phyloP scores from a whole-genome alignment of 2,113 vertebrate genomes.

The Spea bombifrons region DNA sequence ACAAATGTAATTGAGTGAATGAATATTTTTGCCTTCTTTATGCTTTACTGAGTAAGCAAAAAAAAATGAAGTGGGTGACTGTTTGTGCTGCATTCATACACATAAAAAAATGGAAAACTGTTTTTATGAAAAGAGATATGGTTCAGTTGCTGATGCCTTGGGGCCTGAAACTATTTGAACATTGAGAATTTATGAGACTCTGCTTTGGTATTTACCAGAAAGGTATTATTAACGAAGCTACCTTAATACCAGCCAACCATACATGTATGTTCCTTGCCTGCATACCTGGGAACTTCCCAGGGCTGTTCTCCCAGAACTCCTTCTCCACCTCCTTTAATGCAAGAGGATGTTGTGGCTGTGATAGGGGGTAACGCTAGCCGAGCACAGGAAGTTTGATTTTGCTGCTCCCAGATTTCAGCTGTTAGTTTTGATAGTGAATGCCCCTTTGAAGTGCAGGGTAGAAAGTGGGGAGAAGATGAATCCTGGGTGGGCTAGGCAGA shows the following conservation, averaged over 20 bases:
- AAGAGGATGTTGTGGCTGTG: too few relatives aligned
- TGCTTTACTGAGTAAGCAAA: slow-evolving; percentile 21
- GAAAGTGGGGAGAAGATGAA: too few relatives aligned
- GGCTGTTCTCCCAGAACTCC: too few relatives aligned
- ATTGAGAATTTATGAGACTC: slow-evolving; percentile 55
- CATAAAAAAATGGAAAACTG: slow-evolving; percentile 27
- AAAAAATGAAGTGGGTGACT: slow-evolving; percentile 9
- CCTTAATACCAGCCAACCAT: slow-evolving; percentile 27
- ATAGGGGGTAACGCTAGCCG: too few relatives aligned
- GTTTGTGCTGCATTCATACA: slow-evolving; percentile 29
- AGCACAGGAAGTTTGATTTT: too few relatives aligned
- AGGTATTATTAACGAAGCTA: slow-evolving; percentile 38
- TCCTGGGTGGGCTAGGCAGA: too few relatives aligned
- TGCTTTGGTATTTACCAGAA: slow-evolving; percentile 61
- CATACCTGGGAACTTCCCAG: neutral
- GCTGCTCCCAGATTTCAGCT: too few relatives aligned
- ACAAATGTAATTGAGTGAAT: slow-evolving; percentile 32
- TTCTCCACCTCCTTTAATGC: too few relatives aligned
- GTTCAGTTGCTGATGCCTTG: slow-evolving; percentile 58
- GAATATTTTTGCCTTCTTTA: slow-evolving; percentile 15
- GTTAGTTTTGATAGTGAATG: too few relatives aligned
- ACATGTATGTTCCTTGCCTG: neutral
- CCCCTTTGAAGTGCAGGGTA: too few relatives aligned
- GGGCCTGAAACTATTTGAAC: slow-evolving; percentile 59
- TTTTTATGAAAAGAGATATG: slow-evolving; percentile 57